Evolutionary conservation across 1,140 invertebrate species (phyloP).

Genomic region (Formica exsecta): DNA sequence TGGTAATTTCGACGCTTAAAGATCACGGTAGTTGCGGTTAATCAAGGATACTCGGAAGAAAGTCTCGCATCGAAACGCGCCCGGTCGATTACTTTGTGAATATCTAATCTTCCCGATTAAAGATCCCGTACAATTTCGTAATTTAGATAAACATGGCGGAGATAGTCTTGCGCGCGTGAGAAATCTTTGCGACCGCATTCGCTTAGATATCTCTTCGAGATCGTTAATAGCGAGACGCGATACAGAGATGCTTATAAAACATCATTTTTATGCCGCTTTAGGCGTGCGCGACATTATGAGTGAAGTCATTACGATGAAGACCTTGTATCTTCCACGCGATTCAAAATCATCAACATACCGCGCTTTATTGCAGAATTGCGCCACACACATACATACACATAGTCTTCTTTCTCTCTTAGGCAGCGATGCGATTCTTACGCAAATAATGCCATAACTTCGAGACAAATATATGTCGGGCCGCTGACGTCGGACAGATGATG

Average conservation of each 20-base stretch:
- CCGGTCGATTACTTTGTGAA: not conserved
- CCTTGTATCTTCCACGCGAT: conserved; percentile 62
- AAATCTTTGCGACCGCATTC: not conserved
- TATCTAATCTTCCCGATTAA: not conserved
- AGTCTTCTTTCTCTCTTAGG: not conserved
- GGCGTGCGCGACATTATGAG: not conserved
- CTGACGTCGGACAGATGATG: conserved; percentile 29
- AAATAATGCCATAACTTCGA: conserved; percentile 63
- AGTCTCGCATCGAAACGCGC: not conserved
- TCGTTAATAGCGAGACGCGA: conserved; percentile 24
- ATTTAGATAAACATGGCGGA: not conserved
- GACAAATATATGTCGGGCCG: conserved; percentile 62
- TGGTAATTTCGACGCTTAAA: conserved; percentile 17
- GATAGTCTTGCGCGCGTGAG: not conserved
- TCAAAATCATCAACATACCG: conserved; percentile 62
- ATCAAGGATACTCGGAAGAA: conserved; percentile 9
- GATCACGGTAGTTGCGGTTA: conserved; percentile 40
- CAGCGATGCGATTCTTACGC: conserved; percentile 63
- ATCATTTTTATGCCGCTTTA: not conserved
- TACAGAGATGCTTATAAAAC: not conserved
- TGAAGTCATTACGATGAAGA: conserved; percentile 59
- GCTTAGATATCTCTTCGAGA: not conserved
- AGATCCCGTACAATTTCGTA: not conserved
- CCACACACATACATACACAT: not conserved
- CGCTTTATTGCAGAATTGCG: conserved; percentile 55